phyloP scores from a whole-genome alignment of 2,113 vertebrate species.

The Ailuropoda melanoleuca region DNA sequence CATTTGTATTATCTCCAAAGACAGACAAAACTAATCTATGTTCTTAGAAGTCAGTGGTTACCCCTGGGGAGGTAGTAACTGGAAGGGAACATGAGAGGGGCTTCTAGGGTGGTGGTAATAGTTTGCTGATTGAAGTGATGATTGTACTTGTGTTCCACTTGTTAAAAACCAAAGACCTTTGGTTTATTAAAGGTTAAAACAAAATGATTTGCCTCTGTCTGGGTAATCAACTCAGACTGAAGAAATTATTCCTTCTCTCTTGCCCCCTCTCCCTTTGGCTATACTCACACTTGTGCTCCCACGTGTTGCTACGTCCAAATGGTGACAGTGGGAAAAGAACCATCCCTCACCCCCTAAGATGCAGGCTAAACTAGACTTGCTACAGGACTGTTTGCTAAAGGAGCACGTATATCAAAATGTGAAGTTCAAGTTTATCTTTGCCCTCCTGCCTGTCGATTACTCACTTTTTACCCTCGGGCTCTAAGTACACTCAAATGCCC shows the following conservation, averaged over 20 bases:
- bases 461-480: background rate
- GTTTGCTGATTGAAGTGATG: background rate
- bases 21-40: background rate
- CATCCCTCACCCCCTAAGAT: background rate
- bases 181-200: background rate
- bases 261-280: background rate
- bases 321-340: background rate
- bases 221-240: background rate
- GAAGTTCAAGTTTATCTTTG: background rate
- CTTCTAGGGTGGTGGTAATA: background rate
- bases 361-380: background rate
- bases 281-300: background rate
- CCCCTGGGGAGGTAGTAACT: background rate
- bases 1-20: background rate
- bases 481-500: background rate
- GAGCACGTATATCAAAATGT: background rate
- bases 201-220: background rate
- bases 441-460: background rate
- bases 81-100: background rate
- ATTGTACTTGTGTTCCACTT: background rate
- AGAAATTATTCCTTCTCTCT: background rate
- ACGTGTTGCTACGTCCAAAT: background rate
- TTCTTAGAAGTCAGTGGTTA: background rate
- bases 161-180: background rate
- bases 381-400: background rate